Conservation (phyloP, 2,888 invertebrate species). For the Drosophila falleni region DNA sequence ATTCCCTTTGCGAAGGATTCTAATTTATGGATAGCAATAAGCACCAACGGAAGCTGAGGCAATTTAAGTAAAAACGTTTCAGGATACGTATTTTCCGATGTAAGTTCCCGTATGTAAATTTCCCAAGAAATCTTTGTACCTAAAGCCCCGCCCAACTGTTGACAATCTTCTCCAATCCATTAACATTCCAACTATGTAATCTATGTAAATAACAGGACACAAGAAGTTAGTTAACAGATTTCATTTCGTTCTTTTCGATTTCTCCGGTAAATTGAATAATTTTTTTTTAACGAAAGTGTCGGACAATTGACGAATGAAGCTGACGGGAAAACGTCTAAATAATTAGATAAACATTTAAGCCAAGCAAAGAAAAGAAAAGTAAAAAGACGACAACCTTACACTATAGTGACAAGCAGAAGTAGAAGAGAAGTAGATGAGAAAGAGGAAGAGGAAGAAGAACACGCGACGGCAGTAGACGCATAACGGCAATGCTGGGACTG, state of each 20-base stretch:
- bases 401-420: slow-evolving; percentile 24
- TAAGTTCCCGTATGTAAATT: slow-evolving; percentile 11
- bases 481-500: slow-evolving; percentile 55
- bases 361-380: slow-evolving; percentile 53
- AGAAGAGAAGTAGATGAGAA: slow-evolving; percentile 6
- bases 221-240: slow-evolving; percentile 41
- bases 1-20: slow-evolving; percentile 20
- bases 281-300: slow-evolving; percentile 43
- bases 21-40: slow-evolving; percentile 56
- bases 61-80: slow-evolving; percentile 44
- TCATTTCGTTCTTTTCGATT: slow-evolving; percentile 41
- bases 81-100: slow-evolving; percentile 21
- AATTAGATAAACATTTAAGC: slow-evolving; percentile 81
- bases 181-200: background rate
- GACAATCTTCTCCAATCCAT: background rate
- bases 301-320: slow-evolving; percentile 39
- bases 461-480: slow-evolving; percentile 67
- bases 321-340: slow-evolving; percentile 71
- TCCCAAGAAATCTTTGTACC: background rate
- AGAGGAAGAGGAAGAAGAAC: slow-evolving; percentile 27
- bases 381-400: slow-evolving; percentile 36
- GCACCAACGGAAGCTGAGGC: slow-evolving; percentile 41
- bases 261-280: slow-evolving; percentile 59
- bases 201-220: slow-evolving; percentile 11
- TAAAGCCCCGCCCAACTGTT: slow-evolving; percentile 1